Evolutionary conservation across 2,888 invertebrate genomes (phyloP).

Genomic region (Protonemura montana): DNA sequence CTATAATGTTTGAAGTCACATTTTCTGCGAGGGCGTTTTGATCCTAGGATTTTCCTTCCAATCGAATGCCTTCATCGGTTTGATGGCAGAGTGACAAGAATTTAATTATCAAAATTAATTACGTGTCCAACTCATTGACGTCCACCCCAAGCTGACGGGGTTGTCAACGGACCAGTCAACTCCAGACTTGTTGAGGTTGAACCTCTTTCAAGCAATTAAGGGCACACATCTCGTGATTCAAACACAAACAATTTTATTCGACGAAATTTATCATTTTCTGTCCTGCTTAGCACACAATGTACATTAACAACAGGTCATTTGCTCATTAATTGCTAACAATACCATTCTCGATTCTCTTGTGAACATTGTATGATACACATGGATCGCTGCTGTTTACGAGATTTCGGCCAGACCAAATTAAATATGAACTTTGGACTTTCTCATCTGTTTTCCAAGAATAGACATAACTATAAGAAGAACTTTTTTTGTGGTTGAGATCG

Average conservation of each 20-base stretch:
- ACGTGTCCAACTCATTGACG: neutral
- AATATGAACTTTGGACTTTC: constrained; percentile 12
- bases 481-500: neutral
- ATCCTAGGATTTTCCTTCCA: neutral
- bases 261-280: no score
- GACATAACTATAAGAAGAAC: neutral
- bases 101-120: neutral
- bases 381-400: neutral
- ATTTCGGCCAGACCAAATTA: constrained; percentile 12
- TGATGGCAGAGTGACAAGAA: neutral
- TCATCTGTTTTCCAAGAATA: neutral
- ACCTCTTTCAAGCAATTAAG: neutral
- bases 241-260: no score
- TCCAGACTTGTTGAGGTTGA: neutral
- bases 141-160: neutral
- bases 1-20: no score
- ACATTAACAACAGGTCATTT: neutral
- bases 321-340: neutral
- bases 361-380: neutral
- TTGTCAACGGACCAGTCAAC: neutral
- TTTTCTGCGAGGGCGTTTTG: neutral
- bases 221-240: no score
- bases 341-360: neutral
- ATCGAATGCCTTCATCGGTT: neutral
- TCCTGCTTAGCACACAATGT: neutral